Percentiles rank a stretch among this genome's conserved stretches.
phyloP scores from a whole-genome alignment of 2,113 vertebrate genomes.

The Columba livia region DNA sequence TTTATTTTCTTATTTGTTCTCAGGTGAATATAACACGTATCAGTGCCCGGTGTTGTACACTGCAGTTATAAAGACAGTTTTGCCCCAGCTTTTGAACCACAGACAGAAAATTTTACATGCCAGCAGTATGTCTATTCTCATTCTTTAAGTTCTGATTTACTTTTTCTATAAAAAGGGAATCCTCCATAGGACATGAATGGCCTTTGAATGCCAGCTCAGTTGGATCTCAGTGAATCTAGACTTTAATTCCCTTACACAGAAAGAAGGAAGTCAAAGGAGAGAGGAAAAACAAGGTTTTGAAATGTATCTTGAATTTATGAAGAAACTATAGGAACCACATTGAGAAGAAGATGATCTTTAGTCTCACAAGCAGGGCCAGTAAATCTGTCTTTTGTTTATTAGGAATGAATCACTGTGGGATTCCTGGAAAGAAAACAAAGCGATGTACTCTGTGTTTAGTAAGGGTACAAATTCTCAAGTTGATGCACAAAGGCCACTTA shows the following conservation, averaged over 20 bases:
- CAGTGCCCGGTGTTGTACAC: not conserved
- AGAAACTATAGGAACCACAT: not conserved
- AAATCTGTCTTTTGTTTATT: slow-evolving; percentile 61
- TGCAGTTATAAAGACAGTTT: slow-evolving; percentile 18
- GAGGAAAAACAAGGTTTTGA: slow-evolving; percentile 52
- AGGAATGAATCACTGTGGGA: slow-evolving; percentile 38
- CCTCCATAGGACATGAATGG: not conserved
- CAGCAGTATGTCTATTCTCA: slow-evolving; percentile 12
- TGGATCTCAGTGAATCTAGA: slow-evolving; percentile 38
- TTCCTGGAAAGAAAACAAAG: slow-evolving; percentile 59
- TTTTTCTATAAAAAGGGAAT: slow-evolving; percentile 38
- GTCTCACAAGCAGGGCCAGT: slow-evolving; percentile 17
- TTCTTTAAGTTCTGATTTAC: slow-evolving; percentile 12
- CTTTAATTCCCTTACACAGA: not conserved
- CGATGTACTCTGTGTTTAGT: not conserved
- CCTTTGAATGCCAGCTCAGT: slow-evolving; percentile 33
- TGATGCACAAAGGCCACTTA: not conserved
- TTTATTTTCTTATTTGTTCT: slow-evolving; percentile 24
- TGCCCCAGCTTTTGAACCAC: not conserved
- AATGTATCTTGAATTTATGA: slow-evolving; percentile 23
- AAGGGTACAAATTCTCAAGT: slow-evolving; percentile 5
- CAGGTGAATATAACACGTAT: not conserved
- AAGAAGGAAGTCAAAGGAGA: slow-evolving; percentile 26
- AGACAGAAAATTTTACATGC: slow-evolving; percentile 3
- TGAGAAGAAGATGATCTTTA: slow-evolving; percentile 33